These are phyloP conservation scores for Craseonycteris thonglongyai DNA, from an alignment of 2,113 vertebrate species.

Conservation along the genomic window DNA sequence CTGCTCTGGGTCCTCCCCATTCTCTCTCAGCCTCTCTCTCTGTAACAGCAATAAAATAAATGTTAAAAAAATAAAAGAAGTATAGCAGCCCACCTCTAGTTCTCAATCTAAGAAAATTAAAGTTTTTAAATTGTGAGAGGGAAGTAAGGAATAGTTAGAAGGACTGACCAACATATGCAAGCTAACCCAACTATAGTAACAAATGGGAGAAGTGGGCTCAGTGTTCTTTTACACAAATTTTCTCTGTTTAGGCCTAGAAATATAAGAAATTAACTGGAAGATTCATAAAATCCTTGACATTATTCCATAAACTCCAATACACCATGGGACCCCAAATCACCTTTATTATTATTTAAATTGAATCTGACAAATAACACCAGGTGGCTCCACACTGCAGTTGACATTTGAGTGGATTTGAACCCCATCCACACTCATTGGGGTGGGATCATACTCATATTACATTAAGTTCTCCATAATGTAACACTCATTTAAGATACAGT, in stretches of 20 bases:
- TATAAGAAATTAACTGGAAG: neutral
- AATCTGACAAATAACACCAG: neutral
- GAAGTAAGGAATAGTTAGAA: neutral
- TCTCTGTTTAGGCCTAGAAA: neutral
- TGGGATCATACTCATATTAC: neutral
- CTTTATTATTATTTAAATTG: neutral
- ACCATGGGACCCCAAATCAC: neutral
- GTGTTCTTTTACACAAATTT: fast-evolving
- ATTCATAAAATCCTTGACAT: neutral
- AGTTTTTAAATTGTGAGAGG: neutral
- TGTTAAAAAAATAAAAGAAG: too few species aligned
- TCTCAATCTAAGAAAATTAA: neutral
- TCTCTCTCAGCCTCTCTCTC: too few species aligned
- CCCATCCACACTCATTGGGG: neutral
- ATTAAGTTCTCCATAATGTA: neutral
- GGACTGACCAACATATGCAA: neutral
- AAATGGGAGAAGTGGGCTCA: neutral
- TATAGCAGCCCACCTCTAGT: neutral
- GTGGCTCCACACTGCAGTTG: neutral
- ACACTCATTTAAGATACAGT: neutral
- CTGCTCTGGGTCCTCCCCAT: too few species aligned
- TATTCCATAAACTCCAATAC: neutral
- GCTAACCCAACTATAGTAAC: neutral
- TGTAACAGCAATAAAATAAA: too few species aligned
- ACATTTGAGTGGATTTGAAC: neutral